Base-by-base conservation (phyloP, 64 coral and sea anemone species). In the Acropora yongei region DNA sequence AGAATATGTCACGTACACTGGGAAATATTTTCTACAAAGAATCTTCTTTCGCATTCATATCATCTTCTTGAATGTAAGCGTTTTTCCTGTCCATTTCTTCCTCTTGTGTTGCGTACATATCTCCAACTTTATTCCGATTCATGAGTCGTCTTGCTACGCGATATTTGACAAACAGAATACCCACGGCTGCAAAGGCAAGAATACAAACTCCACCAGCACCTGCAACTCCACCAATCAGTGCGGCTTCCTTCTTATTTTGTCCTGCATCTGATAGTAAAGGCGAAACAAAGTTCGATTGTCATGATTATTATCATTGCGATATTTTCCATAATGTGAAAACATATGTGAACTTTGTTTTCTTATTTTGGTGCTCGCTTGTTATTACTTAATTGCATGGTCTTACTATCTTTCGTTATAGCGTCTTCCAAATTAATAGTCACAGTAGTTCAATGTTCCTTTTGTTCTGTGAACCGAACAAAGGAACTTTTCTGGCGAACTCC, bases 41-140 rank as follows among this genome's bases (percentile, higher is more conserved):
- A 41, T 83, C 80, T 2, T 83, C 42, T 6, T 83, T 63, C n/a
- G 65, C 80, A 3, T 66, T 45, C 58, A 47, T 83, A 58, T 83
- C 80, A 66, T 83, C 80, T 5, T 63, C 57, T 30, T 83, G 57
- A 16, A 83, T 66, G 57, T 83, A 83, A 67, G 80, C 80, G 43
- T 83, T 44, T 83, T 41, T 83, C 57, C 80, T 45, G 80, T 58
- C 67, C 58, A 83, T 1, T 18, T 83, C 39, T 8, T 83, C 42
- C 11, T 83, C 80, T 67, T 83, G 57, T 1, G 80, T 67, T 1
- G 80, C 18, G 80, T 83, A 83, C 57, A 45, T 13, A 18, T 83
- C 80, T 42, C 57, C 80, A 8, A 68, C 39, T 57, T 83, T 83
- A 58, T 83, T 83, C 40, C 57, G 58, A 14, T 83, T 83, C 40